Percentiles rank a stretch among this genome's conserved stretches.
phyloP scores from a whole-genome alignment of 2,888 invertebrate genomes.

The Caenorhabditis sp. region DNA sequence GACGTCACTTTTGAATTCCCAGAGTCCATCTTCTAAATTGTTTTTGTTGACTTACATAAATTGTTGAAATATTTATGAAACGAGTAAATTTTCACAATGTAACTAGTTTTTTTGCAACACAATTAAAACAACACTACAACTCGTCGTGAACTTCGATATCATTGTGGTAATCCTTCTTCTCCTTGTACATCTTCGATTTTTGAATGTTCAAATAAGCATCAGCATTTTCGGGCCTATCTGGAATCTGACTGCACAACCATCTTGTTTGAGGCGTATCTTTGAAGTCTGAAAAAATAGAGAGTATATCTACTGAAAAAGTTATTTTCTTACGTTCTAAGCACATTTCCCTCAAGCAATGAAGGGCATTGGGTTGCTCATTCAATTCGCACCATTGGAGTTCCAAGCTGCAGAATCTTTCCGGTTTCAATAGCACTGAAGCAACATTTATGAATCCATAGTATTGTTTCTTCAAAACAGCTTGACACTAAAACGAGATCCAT shows the following conservation, averaged over 20 bases:
- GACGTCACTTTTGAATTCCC: slow-evolving; percentile 99
- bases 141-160: slow-evolving; percentile 38
- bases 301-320: neutral
- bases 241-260: slow-evolving; percentile 47
- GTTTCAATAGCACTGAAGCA: slow-evolving; percentile 37
- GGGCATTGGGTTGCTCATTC: slow-evolving; percentile 52
- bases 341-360: slow-evolving; percentile 54
- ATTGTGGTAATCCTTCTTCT: slow-evolving; percentile 39
- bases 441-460: slow-evolving; percentile 33
- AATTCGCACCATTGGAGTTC: slow-evolving; percentile 57
- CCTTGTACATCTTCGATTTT: slow-evolving; percentile 40
- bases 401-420: slow-evolving; percentile 49
- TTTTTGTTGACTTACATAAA: slow-evolving; percentile 53
- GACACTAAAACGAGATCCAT: slow-evolving; percentile 25
- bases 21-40: slow-evolving; percentile 79
- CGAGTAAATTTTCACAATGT: slow-evolving; percentile 7
- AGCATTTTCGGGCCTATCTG: slow-evolving; percentile 39
- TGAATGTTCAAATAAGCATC: slow-evolving; percentile 46
- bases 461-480: slow-evolving; percentile 31
- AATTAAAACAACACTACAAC: slow-evolving; percentile 8
- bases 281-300: slow-evolving; percentile 31
- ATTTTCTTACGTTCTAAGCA: slow-evolving; percentile 47
- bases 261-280: slow-evolving; percentile 38
- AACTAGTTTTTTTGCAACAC: slow-evolving; percentile 2
- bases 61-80: slow-evolving; percentile 38